Evolutionary conservation across 2,113 vertebrate species (phyloP), one percentile per base, ranked within the genome.

Genomic region (Propithecus coquereli): DNA sequence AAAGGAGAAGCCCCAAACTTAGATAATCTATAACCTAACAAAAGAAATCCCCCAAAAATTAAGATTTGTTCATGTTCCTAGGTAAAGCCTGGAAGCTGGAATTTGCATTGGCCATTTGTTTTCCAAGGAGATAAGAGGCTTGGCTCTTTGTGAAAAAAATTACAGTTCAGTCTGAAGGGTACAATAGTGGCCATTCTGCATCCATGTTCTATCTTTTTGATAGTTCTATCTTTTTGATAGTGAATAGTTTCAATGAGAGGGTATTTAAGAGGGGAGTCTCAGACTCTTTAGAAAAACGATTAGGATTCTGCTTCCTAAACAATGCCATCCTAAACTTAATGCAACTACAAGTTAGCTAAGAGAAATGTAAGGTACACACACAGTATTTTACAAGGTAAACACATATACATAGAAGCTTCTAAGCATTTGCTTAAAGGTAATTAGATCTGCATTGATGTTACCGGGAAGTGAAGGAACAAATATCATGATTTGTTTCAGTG

Each of bases 1-100:
- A 89, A 87, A 93, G 34, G 71, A 82, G 66, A 95, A 86, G 88
- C 54, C 27, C 37, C 50, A 94, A 70, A 83, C 70, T 95, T 91
- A 91, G 88, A 90, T 84, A 40, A 84, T 88, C 79, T 91, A 52
- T 92, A 91, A 86, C 59, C 37, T 91, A 70, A 68, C 34, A 90
- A 59, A 94, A 95, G 61, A 95, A 94, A 95, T 76, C 57, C 50
- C 63, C 79, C 12, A 92, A 97, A 96, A 94, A 91, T 91, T 40
- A 94, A 92, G 80, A 93, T 87, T 87, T 94, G 63, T 37, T 97
- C 43, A 70, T 17, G 66, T 74, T 96, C 63, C 47, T 84, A 81
- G 43, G 89, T 87, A 94, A 84, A 80, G 32, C 45, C 57, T 76
- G 23, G 73, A 82, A 94, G 63, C 59, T 95, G 47, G 50, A 86